Percentiles rank a stretch among this genome's conserved stretches.
Conservation (phyloP, 2,113 vertebrate species). For the Origma solitaria region DNA sequence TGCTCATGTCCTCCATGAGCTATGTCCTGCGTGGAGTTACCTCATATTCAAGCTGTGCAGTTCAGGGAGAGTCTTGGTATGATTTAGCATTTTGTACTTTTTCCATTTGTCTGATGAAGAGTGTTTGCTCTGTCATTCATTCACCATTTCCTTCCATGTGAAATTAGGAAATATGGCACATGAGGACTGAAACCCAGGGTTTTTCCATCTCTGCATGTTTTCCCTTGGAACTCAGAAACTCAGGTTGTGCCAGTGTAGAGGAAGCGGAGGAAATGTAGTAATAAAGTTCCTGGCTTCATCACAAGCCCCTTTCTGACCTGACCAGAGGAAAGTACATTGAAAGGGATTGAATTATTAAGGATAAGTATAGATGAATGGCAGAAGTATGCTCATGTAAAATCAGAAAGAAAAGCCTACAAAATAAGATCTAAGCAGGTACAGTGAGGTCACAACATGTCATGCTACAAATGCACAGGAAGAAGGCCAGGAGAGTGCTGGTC, state of each 20-base stretch:
- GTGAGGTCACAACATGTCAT: background rate
- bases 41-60: background rate
- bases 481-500: background rate
- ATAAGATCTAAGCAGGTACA: background rate
- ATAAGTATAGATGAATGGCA: background rate
- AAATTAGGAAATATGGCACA: background rate
- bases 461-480: background rate
- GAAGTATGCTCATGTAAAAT: background rate
- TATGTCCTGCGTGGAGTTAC: background rate
- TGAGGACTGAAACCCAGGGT: background rate
- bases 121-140: background rate
- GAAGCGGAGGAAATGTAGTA: background rate
- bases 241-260: background rate
- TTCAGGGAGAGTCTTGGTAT: background rate
- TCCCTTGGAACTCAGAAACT: background rate
- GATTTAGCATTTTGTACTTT: background rate
- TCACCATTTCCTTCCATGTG: background rate
- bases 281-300: background rate
- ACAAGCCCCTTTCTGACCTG: background rate
- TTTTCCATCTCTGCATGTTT: constrained; percentile 20
- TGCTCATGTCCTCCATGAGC: background rate
- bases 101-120: background rate
- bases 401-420: background rate
- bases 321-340: background rate
- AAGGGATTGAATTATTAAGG: background rate